Base-by-base conservation (phyloP, 2,888 invertebrate genomes). In the Watsonalla cultraria region DNA sequence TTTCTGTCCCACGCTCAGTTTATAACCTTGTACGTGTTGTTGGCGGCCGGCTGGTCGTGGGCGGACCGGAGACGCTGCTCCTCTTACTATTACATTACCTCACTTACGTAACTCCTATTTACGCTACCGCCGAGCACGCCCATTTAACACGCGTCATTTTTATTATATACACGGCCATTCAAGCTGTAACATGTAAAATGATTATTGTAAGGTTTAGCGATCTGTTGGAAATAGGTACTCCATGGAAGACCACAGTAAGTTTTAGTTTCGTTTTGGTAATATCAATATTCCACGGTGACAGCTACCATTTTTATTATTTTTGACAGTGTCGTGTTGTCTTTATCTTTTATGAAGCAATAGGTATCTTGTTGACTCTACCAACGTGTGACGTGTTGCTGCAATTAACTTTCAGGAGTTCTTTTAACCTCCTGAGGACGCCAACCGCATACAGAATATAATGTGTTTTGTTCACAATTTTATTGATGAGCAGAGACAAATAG, bases 11-110 rank as follows among this genome's bases (percentile, higher is more conserved):
- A 85, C 86, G 82, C 80, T 70, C 66, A 62, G 66, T 62, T 72
- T 64, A 72, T 82, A 83, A 86, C 86, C 87, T 87, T 87, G 86
- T 74, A 62, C 60, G 64, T 65, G 66, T 64, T 74, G 72, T 76
- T 84, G 80, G 80, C 83, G 82, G 82, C 82, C 79, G 78, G 76
- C 66, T 70, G 63, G 70, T 62, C 74, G 82, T 86, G 79, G 86
- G 86, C 78, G 83, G 75, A 74, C 74, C 75, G 76, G 78, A 67
- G 79, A 77, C 70, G 61, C 56, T 54, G 64, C 68, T 68, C 69
- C 71, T 69, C 75, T 74, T 73, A 73, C 76, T 74, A 73, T 80
- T 77, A 77, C 76, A 77, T 67, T 49, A 66, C 66, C 71, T 67
- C 61, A 59, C 68, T 84, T 84, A 78, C 78, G 80, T 82, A 86